A percentile compares a stretch with the other conserved stretches of the same genome.
Evolutionary conservation across 2,113 vertebrate genomes (phyloP).

Genomic region (Corydoras maculifer): DNA sequence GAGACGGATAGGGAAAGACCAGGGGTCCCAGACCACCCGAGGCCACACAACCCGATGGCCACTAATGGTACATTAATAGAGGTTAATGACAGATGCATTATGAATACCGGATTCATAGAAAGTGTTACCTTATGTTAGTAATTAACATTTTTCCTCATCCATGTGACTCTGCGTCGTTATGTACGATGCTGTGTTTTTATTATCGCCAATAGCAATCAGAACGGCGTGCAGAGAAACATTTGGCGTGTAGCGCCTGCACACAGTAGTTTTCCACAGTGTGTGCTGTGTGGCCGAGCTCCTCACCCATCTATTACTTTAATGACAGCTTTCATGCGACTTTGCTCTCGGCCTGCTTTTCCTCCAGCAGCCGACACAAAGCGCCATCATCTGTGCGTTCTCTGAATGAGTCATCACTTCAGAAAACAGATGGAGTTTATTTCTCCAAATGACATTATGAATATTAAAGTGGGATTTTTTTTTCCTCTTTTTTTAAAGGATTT

Average conservation of each 20-base stretch:
- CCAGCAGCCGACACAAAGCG: conserved; percentile 58
- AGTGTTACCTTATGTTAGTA: too few relatives aligned
- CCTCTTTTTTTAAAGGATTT: too few relatives aligned
- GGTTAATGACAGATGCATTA: too few relatives aligned
- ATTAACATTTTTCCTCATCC: too few relatives aligned
- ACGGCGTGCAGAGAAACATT: not conserved
- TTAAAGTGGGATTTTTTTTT: conserved; percentile 9
- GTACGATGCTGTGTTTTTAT: not conserved
- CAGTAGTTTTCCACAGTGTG: conserved; percentile 8
- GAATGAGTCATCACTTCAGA: conserved; percentile 70
- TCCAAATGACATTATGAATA: conserved; percentile 69
- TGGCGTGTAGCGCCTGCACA: conserved; percentile 3
- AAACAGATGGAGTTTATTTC: conserved; percentile 68
- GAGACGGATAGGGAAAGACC: too few relatives aligned
- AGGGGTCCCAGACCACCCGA: too few relatives aligned
- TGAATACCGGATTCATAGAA: too few relatives aligned
- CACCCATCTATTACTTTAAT: conserved; percentile 59
- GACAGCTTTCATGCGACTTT: conserved; percentile 58
- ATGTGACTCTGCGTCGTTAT: too few relatives aligned
- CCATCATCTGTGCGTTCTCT: conserved; percentile 62
- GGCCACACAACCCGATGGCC: too few relatives aligned
- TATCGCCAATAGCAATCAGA: conserved; percentile 1
- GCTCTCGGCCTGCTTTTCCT: conserved; percentile 39
- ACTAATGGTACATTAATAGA: too few relatives aligned
- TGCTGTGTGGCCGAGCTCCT: conserved; percentile 26